phyloP scores from a whole-genome alignment of 2,113 vertebrate genomes.

The Aptenodytes patagonicus region DNA sequence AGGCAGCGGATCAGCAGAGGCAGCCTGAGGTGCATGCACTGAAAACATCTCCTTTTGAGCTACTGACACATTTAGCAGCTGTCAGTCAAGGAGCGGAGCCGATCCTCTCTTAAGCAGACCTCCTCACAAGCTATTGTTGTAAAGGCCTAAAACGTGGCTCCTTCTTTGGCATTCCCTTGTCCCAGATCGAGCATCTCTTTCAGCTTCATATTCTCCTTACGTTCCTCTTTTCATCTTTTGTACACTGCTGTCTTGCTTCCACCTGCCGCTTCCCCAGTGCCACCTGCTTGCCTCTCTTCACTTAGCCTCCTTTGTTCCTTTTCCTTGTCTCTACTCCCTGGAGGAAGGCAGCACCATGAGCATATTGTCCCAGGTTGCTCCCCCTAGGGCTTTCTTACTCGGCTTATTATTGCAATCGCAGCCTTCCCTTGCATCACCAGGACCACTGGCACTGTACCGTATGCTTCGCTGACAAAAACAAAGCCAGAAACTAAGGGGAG shows the following conservation, averaged over 20 bases:
- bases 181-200: background rate
- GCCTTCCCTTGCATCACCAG: background rate
- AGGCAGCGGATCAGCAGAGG: conserved; percentile 14
- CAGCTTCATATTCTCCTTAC: background rate
- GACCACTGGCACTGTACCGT: background rate
- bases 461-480: background rate
- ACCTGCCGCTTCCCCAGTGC: background rate
- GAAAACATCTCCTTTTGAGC: conserved; percentile 31
- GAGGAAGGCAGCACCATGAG: background rate
- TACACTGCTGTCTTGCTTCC: background rate
- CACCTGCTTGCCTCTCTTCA: background rate
- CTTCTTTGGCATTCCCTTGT: background rate
- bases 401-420: background rate
- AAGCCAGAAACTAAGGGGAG: background rate
- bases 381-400: background rate
- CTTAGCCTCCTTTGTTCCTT: background rate
- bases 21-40: background rate
- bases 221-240: background rate
- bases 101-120: background rate
- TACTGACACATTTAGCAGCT: conserved; percentile 19
- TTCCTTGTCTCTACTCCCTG: background rate
- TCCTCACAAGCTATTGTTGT: conserved; percentile 10
- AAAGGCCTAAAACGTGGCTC: background rate
- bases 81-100: conserved; percentile 35
- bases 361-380: background rate